Conservation (phyloP, 2,113 vertebrate species). For the Hyperopisus bebe region DNA sequence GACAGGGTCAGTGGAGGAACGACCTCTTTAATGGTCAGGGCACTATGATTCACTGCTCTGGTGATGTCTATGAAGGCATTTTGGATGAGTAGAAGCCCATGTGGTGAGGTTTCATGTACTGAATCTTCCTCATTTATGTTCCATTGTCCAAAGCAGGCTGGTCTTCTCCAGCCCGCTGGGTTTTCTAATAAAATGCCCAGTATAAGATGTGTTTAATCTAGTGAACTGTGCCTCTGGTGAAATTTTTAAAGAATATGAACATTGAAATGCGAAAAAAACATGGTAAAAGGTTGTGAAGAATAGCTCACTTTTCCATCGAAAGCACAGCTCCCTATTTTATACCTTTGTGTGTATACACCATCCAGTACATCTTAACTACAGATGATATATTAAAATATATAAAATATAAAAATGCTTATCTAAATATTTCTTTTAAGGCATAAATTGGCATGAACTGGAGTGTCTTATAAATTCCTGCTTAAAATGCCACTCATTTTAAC, state of each 20-base stretch:
- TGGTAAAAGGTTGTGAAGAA: not conserved
- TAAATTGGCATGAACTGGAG: not conserved
- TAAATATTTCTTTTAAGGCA: not conserved
- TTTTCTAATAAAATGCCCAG: not conserved
- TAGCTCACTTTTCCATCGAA: not conserved
- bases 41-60: constrained; percentile 49
- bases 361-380: not conserved
- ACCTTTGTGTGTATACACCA: not conserved
- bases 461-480: not conserved
- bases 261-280: not conserved
- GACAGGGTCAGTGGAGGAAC: constrained; percentile 60
- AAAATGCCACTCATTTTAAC: not conserved
- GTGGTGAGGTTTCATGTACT: constrained; percentile 45
- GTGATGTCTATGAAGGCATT: constrained; percentile 54
- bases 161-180: not conserved
- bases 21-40: constrained; percentile 53
- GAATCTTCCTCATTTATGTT: not conserved
- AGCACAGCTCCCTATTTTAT: not conserved
- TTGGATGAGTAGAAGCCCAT: constrained; percentile 55
- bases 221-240: not conserved
- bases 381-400: not conserved
- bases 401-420: not conserved
- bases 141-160: not conserved
- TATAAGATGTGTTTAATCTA: not conserved
- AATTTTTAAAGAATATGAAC: not conserved